A percentile compares a stretch with the other conserved stretches of the same genome.
Evolutionary conservation across 2,888 invertebrate genomes (phyloP).

Genomic region (Andricus curvator): DNA sequence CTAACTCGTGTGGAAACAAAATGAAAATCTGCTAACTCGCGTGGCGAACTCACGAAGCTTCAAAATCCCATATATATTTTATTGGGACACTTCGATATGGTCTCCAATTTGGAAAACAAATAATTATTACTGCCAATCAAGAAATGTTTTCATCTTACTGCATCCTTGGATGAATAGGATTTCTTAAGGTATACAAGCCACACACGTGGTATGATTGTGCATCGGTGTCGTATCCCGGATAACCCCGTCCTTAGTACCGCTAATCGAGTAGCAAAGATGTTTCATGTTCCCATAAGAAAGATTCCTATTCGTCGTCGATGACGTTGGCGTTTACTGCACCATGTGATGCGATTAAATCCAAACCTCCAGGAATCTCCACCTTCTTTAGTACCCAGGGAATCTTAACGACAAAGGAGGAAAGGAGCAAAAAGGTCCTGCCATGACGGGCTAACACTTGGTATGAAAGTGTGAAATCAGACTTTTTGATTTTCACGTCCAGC

Average conservation of each 20-base stretch:
- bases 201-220: constrained; percentile 23
- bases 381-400: constrained; percentile 9
- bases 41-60: too few relatives aligned
- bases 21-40: too few relatives aligned
- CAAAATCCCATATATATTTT: too few relatives aligned
- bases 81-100: too few relatives aligned
- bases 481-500: constrained; percentile 12
- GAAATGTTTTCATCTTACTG: not conserved
- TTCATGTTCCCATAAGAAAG: constrained; percentile 20
- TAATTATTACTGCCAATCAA: constrained; percentile 7
- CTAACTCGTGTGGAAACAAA: too few relatives aligned
- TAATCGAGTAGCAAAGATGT: constrained; percentile 25
- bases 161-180: not conserved
- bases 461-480: constrained; percentile 22
- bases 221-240: constrained; percentile 1
- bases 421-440: constrained; percentile 28
- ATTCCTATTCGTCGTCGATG: constrained; percentile 29
- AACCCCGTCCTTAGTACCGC: constrained; percentile 30
- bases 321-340: constrained; percentile 11
- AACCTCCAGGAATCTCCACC: constrained; percentile 16
- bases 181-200: not conserved
- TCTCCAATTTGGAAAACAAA: not conserved
- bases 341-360: constrained; percentile 24
- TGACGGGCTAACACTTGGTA: constrained; percentile 13
- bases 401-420: constrained; percentile 16